Percentiles rank a stretch among this genome's conserved stretches.
Conservation (phyloP, 1,140 invertebrate genomes). For the Brachionus manjavacas region DNA sequence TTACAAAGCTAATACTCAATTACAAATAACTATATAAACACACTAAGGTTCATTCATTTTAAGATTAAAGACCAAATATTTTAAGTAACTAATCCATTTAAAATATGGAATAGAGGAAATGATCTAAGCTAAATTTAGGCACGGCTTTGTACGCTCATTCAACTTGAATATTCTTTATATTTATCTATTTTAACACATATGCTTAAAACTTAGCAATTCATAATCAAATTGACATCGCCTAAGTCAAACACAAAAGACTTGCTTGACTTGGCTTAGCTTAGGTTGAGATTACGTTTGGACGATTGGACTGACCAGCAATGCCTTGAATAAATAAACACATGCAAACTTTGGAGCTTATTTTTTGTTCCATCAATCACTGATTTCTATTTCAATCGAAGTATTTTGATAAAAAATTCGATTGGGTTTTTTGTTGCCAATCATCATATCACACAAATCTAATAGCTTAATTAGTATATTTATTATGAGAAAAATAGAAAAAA, state of each 20-base stretch:
- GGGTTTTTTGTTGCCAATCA: not conserved
- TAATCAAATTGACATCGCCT: conserved; percentile 32
- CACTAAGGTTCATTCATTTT: not conserved
- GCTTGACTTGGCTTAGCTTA: not conserved
- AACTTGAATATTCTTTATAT: not conserved
- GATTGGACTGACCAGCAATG: not conserved
- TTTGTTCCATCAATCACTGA: conserved; percentile 8
- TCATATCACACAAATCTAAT: not conserved
- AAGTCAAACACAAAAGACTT: not conserved
- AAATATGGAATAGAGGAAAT: not conserved
- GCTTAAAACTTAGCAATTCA: conserved; percentile 9
- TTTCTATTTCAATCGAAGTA: too few species aligned
- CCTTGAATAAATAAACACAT: conserved; percentile 37
- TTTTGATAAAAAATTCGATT: too few species aligned
- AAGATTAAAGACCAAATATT: conserved; percentile 17
- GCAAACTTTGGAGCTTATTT: too few species aligned
- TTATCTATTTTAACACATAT: conserved; percentile 8
- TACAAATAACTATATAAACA: conserved; percentile 13
- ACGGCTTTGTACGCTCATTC: not conserved
- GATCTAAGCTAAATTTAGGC: not conserved
- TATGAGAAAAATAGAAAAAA: not conserved
- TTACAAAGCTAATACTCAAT: conserved; percentile 18
- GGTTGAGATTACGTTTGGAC: not conserved
- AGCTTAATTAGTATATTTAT: not conserved
- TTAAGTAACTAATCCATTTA: conserved; percentile 16